Evolutionary conservation across 2,888 invertebrate genomes (phyloP).

Genomic region (Drosophila greeni): DNA sequence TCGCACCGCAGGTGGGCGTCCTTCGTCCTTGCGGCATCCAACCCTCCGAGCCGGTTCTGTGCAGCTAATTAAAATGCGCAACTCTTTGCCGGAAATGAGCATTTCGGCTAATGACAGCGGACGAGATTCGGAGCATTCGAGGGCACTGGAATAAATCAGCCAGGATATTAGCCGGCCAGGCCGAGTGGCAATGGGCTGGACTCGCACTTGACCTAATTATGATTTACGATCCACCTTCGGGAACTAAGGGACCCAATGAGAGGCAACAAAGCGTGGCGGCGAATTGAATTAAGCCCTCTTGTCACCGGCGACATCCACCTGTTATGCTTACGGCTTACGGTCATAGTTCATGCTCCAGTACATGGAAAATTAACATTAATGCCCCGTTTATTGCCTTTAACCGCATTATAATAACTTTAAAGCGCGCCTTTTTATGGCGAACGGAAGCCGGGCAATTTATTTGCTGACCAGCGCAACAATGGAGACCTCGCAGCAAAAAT

Average conservation of each 20-base stretch:
- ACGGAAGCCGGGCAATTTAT: slow-evolving; percentile 62
- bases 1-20: slow-evolving; percentile 54
- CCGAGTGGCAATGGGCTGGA: neutral
- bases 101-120: slow-evolving; percentile 68
- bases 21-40: slow-evolving; percentile 5
- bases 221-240: slow-evolving; percentile 10
- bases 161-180: slow-evolving; percentile 16
- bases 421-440: slow-evolving; percentile 59
- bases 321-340: slow-evolving; percentile 6
- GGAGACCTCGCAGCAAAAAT: slow-evolving; percentile 32
- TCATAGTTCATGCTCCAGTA: slow-evolving; percentile 48
- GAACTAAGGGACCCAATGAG: slow-evolving; percentile 9
- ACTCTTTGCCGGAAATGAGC: slow-evolving; percentile 72
- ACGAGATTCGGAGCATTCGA: slow-evolving; percentile 34
- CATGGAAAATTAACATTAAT: slow-evolving; percentile 57
- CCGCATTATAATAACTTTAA: slow-evolving; percentile 73
- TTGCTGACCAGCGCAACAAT: slow-evolving; percentile 58
- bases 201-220: slow-evolving; percentile 34
- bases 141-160: slow-evolving; percentile 43
- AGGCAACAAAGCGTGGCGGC: neutral
- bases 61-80: slow-evolving; percentile 69
- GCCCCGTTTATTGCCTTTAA: slow-evolving; percentile 71
- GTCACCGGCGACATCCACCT: slow-evolving; percentile 23
- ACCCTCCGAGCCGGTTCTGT: slow-evolving; percentile 28
- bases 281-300: slow-evolving; percentile 13